phyloP scores from a whole-genome alignment of 2,888 invertebrate species.

The Acleris holmiana region DNA sequence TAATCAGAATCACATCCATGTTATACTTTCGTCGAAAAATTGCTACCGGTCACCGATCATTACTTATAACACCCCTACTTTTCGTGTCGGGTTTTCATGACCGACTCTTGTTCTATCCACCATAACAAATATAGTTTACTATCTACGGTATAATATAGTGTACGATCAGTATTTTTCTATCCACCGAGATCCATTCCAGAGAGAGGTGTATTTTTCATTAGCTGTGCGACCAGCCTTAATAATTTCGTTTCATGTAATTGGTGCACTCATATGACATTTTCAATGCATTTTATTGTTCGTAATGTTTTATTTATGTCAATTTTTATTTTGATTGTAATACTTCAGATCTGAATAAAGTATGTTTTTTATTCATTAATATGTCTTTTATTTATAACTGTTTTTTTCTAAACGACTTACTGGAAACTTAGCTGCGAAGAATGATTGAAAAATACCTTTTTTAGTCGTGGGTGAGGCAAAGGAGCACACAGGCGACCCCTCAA shows the following conservation, averaged over 20 bases:
- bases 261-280: constrained; percentile 60
- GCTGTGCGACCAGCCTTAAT: constrained; percentile 56
- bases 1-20: too few species aligned
- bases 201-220: constrained; percentile 37
- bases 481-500: too few species aligned
- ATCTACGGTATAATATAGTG: constrained; percentile 23
- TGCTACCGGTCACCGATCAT: too few species aligned
- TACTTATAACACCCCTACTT: too few species aligned
- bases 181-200: constrained; percentile 66
- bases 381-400: constrained; percentile 11
- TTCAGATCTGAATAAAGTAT: constrained; percentile 72
- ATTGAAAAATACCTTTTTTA: too few species aligned
- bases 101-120: background rate
- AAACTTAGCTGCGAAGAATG: too few species aligned
- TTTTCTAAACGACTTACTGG: too few species aligned
- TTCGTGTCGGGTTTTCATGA: too few species aligned
- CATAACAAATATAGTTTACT: background rate
- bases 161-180: constrained; percentile 58
- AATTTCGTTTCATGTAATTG: constrained; percentile 40
- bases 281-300: constrained; percentile 66
- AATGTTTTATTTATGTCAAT: constrained; percentile 56
- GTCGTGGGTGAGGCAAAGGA: too few species aligned
- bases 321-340: constrained; percentile 52
- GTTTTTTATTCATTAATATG: constrained; percentile 54
- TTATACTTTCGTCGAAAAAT: too few species aligned